Evolutionary conservation across 1,140 invertebrate species (phyloP).

Genomic region (silkworm (Bombyx mori)): ASM3026992v2 NC_085131.1:1324501-1325000

Average conservation of each 20-base stretch:
- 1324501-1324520: too few relatives aligned
- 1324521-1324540: background rate
- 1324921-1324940: constrained; percentile 82
- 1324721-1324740: constrained; percentile 4
- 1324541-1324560: constrained; percentile 1
- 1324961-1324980: constrained; percentile 68
- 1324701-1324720: constrained; percentile 5
- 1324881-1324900: constrained; percentile 76
- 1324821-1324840: constrained; percentile 42
- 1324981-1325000: constrained; percentile 63
- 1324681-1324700: constrained; percentile 47
- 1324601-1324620: constrained; percentile 37
- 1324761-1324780: constrained; percentile 3
- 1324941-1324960: constrained; percentile 68
- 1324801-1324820: constrained; percentile 33
- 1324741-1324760: background rate
- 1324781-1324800: constrained; percentile 11
- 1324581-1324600: constrained; percentile 16
- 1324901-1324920: constrained; percentile 81
- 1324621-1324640: constrained; percentile 65
- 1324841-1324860: constrained; percentile 46
- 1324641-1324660: constrained; percentile 57
- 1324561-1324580: constrained; percentile 11
- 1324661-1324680: constrained; percentile 52
- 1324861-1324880: constrained; percentile 46